These are phyloP conservation scores for Rhagonycha lutea DNA, from an alignment of 2,888 invertebrate genomes.

Conservation along the genomic window DNA sequence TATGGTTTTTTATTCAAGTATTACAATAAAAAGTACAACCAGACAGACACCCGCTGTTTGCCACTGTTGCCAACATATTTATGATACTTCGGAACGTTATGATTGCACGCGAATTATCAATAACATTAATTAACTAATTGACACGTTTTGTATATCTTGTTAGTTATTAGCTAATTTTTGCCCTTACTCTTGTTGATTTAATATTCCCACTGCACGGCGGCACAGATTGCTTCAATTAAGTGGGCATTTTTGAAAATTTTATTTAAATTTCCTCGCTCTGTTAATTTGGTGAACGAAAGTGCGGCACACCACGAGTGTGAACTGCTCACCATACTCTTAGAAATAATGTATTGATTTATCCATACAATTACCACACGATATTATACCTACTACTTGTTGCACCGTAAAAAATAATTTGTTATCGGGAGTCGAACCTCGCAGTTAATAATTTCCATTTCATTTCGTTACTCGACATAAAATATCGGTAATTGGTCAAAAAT, in stretches of 20 bases:
- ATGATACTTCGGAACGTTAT: conserved; percentile 37
- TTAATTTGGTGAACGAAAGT: neutral
- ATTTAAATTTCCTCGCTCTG: neutral
- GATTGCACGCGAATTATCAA: conserved; percentile 54
- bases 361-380: neutral
- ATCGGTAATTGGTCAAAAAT: neutral
- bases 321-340: neutral
- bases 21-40: conserved; percentile 14
- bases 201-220: neutral
- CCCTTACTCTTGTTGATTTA: neutral
- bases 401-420: neutral
- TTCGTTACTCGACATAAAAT: neutral
- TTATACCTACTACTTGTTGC: neutral
- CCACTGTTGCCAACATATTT: conserved; percentile 47
- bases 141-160: conserved; percentile 46
- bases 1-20: conserved; percentile 7
- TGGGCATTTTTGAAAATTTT: neutral
- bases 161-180: neutral
- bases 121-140: conserved; percentile 57
- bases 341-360: neutral
- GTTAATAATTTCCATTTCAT: neutral
- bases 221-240: neutral
- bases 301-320: neutral
- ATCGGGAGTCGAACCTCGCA: neutral
- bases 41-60: conserved; percentile 49